Conservation (phyloP, 2,113 vertebrate species). For the Anser cygnoides region DNA sequence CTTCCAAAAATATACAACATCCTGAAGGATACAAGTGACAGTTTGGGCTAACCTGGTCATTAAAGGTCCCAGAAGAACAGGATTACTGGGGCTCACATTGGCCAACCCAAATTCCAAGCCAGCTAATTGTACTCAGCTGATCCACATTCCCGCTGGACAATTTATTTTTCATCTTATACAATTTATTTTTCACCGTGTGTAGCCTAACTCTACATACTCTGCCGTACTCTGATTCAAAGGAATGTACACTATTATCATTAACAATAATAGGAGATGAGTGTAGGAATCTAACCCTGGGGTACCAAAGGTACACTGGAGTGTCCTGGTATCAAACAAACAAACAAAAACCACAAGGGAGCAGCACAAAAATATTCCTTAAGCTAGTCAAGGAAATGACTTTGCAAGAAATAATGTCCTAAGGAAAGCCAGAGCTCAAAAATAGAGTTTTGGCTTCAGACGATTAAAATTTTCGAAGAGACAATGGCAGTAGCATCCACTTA, state of each 20-base stretch:
- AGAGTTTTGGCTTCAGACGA: background rate
- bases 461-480: background rate
- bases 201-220: fast-evolving
- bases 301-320: background rate
- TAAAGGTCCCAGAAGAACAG: background rate
- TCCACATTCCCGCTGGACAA: background rate
- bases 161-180: background rate
- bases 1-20: background rate
- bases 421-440: background rate
- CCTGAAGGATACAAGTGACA: background rate
- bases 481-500: background rate
- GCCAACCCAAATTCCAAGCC: fast-evolving
- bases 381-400: fast-evolving
- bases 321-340: background rate
- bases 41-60: background rate
- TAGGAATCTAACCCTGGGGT: background rate
- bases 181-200: background rate
- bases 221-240: background rate
- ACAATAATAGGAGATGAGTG: fast-evolving
- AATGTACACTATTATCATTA: background rate
- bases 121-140: background rate
- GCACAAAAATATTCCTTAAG: background rate
- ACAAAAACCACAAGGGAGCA: fast-evolving
- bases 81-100: background rate
- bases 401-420: background rate